Percentiles rank a stretch among this genome's conserved stretches.
phyloP scores from a whole-genome alignment of 2,888 invertebrate species.

The Osedax fenrisi region DNA sequence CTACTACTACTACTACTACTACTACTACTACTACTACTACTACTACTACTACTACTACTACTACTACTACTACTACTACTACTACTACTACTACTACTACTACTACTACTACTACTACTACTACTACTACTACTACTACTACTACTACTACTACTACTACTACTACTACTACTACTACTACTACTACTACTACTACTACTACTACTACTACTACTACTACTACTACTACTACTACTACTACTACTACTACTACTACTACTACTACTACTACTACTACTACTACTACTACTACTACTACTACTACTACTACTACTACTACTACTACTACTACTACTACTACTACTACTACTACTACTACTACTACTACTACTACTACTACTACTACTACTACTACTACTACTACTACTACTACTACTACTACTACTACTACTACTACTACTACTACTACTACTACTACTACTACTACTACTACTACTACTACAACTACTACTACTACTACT shows the following conservation, averaged over 20 bases:
- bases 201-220: not conserved
- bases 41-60: not conserved
- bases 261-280: not conserved
- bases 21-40: too few relatives aligned
- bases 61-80: not conserved
- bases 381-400: constrained; percentile 15
- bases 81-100: not conserved
- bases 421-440: constrained; percentile 12
- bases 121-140: not conserved
- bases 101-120: not conserved
- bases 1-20: not conserved
- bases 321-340: not conserved
- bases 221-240: not conserved
- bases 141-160: too few relatives aligned
- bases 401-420: not conserved
- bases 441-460: constrained; percentile 3
- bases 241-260: not conserved
- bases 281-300: not conserved
- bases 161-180: too few relatives aligned
- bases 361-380: not conserved
- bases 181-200: not conserved
- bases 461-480: constrained; percentile 9
- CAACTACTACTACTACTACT: constrained; percentile 7
- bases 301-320: constrained; percentile 2
- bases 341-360: not conserved